Conservation (phyloP, 2,888 invertebrate genomes). For the Lasius fuliginosus region DNA sequence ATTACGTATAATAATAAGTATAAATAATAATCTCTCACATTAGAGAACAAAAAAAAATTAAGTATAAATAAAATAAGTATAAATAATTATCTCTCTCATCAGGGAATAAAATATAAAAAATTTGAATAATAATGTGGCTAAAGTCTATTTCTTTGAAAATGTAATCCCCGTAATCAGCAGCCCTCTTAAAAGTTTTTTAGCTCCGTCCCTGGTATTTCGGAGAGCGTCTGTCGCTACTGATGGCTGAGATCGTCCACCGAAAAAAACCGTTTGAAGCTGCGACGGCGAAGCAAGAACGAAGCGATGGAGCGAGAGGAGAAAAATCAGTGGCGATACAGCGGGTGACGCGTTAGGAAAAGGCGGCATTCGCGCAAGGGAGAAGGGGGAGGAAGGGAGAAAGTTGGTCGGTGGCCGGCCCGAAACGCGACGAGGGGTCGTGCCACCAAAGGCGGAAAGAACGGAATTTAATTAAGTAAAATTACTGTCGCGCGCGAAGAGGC, state of each 20-base stretch:
- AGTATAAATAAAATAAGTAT: neutral
- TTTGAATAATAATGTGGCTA: neutral
- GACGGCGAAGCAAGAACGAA: slow-evolving; percentile 39
- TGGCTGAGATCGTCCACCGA: slow-evolving; percentile 60
- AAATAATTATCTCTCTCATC: neutral
- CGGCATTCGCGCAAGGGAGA: slow-evolving; percentile 39
- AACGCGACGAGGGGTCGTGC: slow-evolving; percentile 65
- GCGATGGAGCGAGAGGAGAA: slow-evolving; percentile 61
- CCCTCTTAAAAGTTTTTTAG: slow-evolving; percentile 24
- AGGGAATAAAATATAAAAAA: neutral
- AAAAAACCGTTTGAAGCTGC: slow-evolving; percentile 71
- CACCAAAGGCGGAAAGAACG: slow-evolving; percentile 84
- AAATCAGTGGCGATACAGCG: slow-evolving; percentile 72
- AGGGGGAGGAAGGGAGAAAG: slow-evolving; percentile 17
- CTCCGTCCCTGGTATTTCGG: slow-evolving; percentile 1
- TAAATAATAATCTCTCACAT: too few relatives aligned
- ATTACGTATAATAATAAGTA: neutral
- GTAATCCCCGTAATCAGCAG: neutral
- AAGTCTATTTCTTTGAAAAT: slow-evolving; percentile 3
- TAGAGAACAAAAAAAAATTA: neutral
- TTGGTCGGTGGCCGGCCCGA: slow-evolving; percentile 54
- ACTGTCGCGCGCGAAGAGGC: slow-evolving; percentile 81
- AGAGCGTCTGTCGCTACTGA: slow-evolving; percentile 18
- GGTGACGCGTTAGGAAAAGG: slow-evolving; percentile 53
- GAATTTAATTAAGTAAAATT: slow-evolving; percentile 86